phyloP scores from a whole-genome alignment of 2,888 invertebrate species.

The Exocentrus adspersus region DNA sequence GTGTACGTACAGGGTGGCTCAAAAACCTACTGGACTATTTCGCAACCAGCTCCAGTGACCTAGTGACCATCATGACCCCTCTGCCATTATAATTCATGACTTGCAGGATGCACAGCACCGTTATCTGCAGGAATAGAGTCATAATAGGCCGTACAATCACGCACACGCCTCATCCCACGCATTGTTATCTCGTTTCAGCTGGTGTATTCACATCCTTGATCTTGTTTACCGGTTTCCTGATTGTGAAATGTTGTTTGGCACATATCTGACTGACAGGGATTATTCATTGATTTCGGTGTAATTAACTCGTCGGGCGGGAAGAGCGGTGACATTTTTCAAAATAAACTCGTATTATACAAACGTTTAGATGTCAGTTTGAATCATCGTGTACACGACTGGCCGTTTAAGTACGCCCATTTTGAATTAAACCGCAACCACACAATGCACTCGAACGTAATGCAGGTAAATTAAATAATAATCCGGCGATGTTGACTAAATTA shows the following conservation, averaged over 20 bases:
- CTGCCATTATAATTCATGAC: conserved; percentile 12
- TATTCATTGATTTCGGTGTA: no score
- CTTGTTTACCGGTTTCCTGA: background rate
- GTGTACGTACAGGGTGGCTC: background rate
- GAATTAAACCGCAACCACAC: background rate
- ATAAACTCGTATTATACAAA: no score
- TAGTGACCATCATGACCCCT: background rate
- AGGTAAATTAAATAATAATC: conserved; percentile 1
- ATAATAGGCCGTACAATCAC: background rate
- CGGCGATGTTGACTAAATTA: background rate
- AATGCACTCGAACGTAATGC: background rate
- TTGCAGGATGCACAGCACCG: conserved; percentile 13
- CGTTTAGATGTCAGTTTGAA: no score
- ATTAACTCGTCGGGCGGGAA: no score
- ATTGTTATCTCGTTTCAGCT: background rate
- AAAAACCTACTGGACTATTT: no score
- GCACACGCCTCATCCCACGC: background rate
- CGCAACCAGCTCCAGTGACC: background rate
- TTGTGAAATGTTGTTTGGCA: no score
- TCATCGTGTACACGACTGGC: background rate
- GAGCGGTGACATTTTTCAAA: no score
- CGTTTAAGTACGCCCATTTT: background rate
- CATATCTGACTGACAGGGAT: no score
- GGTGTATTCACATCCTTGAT: background rate
- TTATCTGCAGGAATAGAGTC: conserved; percentile 7